phyloP scores from a whole-genome alignment of 2,113 vertebrate genomes.

The Strix uralensis region DNA sequence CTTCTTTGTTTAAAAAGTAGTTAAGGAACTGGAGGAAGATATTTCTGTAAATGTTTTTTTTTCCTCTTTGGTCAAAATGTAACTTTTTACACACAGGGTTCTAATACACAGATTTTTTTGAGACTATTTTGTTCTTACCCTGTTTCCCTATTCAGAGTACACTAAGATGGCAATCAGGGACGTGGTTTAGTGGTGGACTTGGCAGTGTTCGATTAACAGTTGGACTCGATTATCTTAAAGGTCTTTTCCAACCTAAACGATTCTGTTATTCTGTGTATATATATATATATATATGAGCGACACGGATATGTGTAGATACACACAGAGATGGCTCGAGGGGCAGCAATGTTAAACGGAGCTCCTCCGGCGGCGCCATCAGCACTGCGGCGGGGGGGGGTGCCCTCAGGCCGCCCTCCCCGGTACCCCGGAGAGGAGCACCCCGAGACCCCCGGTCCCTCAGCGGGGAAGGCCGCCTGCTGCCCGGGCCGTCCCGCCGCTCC shows the following conservation, averaged over 20 bases:
- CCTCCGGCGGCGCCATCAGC: too few species aligned
- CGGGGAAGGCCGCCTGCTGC: rapidly evolving
- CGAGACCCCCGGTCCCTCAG: too few species aligned
- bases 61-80: neutral
- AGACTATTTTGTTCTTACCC: neutral
- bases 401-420: neutral
- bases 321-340: rapidly evolving
- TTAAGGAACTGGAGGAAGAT: neutral
- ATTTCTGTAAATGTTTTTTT: neutral
- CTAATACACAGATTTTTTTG: neutral
- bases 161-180: neutral
- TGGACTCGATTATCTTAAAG: neutral
- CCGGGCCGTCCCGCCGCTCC: neutral
- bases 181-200: neutral
- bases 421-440: neutral
- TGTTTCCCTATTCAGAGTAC: neutral
- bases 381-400: too few species aligned
- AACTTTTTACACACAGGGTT: neutral
- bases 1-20: neutral
- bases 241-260: neutral
- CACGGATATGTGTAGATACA: rapidly evolving
- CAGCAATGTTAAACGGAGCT: rapidly evolving
- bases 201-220: neutral
- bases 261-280: neutral
- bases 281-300: too few species aligned